Conservation (phyloP, 92 coral and sea anemone genomes). For the Blastomussa wellsi region DNA sequence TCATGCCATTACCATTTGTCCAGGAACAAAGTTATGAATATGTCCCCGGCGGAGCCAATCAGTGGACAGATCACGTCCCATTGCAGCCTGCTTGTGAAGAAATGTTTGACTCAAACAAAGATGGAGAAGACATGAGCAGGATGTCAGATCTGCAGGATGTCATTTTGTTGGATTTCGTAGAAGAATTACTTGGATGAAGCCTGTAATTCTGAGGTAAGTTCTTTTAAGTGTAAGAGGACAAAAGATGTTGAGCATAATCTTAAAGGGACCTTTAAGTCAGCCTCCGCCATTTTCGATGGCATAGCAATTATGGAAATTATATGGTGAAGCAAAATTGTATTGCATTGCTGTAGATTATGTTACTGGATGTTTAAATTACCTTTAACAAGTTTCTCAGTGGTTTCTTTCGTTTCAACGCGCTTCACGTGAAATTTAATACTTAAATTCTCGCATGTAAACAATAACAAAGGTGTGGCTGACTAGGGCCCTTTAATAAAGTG, state of each 20-base stretch:
- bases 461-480: too few relatives aligned
- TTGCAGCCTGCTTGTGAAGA: neutral
- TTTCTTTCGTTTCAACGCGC: too few relatives aligned
- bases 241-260: neutral
- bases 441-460: too few relatives aligned
- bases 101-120: neutral
- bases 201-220: neutral
- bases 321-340: too few relatives aligned
- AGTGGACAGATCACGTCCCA: neutral
- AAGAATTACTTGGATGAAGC: slow-evolving; percentile 29
- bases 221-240: neutral
- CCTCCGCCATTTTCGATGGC: too few relatives aligned
- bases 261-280: too few relatives aligned
- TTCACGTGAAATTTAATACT: too few relatives aligned
- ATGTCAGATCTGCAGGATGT: slow-evolving; percentile 18
- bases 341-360: too few relatives aligned
- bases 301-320: too few relatives aligned
- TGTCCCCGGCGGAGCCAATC: neutral
- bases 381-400: too few relatives aligned
- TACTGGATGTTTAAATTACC: too few relatives aligned
- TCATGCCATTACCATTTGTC: neutral
- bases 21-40: neutral
- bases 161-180: slow-evolving; percentile 30
- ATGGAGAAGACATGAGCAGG: neutral
- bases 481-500: too few relatives aligned